phyloP scores from a whole-genome alignment of 2,888 invertebrate species.

The Candidula unifasciata region DNA sequence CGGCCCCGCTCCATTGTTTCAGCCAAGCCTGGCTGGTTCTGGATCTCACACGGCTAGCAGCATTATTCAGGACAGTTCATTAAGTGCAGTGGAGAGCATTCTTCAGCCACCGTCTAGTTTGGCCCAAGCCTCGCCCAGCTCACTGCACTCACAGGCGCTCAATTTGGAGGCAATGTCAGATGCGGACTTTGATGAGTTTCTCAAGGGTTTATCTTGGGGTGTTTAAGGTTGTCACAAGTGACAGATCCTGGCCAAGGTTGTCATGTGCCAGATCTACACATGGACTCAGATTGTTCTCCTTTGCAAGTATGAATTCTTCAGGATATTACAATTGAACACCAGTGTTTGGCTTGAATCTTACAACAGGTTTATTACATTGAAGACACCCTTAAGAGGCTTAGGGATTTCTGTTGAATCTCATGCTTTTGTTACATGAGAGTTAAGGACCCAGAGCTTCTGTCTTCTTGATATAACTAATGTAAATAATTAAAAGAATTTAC shows the following conservation, averaged over 20 bases:
- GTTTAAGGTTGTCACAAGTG: constrained; percentile 37
- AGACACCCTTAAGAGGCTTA: too few species aligned
- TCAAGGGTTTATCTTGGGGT: constrained; percentile 65
- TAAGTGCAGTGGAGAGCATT: constrained; percentile 48
- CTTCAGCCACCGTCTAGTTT: constrained; percentile 25
- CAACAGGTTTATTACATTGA: too few species aligned
- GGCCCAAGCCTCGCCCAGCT: constrained; percentile 31
- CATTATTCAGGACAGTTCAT: constrained; percentile 30
- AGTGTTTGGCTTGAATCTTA: too few species aligned
- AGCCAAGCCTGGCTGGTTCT: constrained; percentile 23
- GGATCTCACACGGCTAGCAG: constrained; percentile 28
- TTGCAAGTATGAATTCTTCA: too few species aligned
- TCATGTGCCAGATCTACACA: not conserved
- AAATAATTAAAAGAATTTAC: not conserved
- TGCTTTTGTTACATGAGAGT: too few species aligned
- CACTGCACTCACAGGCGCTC: constrained; percentile 43
- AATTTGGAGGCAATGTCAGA: constrained; percentile 63
- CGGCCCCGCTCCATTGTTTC: constrained; percentile 29
- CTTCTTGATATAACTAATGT: too few species aligned
- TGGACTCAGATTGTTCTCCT: too few species aligned
- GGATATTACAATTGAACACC: too few species aligned
- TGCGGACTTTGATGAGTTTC: constrained; percentile 69
- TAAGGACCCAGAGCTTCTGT: too few species aligned
- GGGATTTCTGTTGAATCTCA: too few species aligned
- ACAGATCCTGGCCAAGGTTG: too few species aligned